A percentile compares a stretch with the other conserved stretches of the same genome.
Evolutionary conservation across 1,140 invertebrate species (phyloP).

Genomic region (Ditylenchus dipsaci): DNA sequence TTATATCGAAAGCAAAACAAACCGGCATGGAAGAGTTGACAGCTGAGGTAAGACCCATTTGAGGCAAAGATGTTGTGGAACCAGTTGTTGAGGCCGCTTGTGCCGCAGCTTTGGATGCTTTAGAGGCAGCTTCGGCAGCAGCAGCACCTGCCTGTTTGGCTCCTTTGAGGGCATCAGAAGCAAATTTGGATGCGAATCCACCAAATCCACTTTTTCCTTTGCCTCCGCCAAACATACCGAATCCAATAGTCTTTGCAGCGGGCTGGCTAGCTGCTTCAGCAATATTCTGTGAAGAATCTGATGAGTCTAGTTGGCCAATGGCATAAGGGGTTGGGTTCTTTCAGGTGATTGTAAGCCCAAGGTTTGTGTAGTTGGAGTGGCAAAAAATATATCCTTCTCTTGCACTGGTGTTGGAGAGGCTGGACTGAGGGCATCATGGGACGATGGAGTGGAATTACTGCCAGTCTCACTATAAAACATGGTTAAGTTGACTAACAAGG

Average conservation of each 20-base stretch:
- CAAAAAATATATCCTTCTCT: too few relatives aligned
- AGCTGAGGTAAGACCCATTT: background rate
- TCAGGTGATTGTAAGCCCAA: too few relatives aligned
- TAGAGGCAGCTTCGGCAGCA: conserved; percentile 35
- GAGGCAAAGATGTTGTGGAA: background rate
- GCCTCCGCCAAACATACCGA: background rate
- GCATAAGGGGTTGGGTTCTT: background rate
- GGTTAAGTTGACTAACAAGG: too few relatives aligned
- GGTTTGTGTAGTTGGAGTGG: too few relatives aligned
- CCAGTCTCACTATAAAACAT: too few relatives aligned
- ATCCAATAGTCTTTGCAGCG: background rate
- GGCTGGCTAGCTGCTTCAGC: background rate
- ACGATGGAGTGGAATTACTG: too few relatives aligned
- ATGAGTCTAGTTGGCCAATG: background rate
- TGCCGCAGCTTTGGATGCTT: conserved; percentile 24
- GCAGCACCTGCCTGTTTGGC: conserved; percentile 43
- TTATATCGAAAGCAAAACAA: too few relatives aligned
- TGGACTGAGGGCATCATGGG: too few relatives aligned
- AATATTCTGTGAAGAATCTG: background rate
- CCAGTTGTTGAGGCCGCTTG: background rate
- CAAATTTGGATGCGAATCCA: conserved; percentile 40
- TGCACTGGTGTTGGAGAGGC: too few relatives aligned
- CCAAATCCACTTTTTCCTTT: conserved; percentile 27
- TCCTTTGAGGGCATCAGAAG: conserved; percentile 35
- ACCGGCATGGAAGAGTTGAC: too few relatives aligned